Base-by-base conservation (phyloP, 2,888 invertebrate species). In the Drosophila austrosaltans region DNA sequence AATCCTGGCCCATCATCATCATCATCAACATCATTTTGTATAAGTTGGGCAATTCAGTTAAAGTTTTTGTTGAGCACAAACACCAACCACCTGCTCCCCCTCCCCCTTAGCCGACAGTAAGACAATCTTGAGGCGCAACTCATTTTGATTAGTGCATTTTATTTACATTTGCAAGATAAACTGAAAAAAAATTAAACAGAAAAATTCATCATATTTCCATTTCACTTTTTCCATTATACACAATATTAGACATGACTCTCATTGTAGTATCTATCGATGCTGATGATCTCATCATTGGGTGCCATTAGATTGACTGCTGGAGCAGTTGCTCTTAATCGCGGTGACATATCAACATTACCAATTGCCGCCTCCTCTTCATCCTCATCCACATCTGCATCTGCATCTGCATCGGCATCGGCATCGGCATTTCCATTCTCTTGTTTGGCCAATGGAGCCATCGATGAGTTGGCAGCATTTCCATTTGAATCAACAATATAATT, bases 121-220 rank as follows among this genome's bases (percentile, higher is more conserved):
- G 67, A 67, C 3, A 5, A 30, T 30, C 30, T 30, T 5, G 1
- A 30, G 30, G 30, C 5, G 30, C 5, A 30, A 30, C 73, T 67
- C 74, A 75, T 73, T 86, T 81, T 81, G 83, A 88, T 83, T 83
- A 88, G 79, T 71, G 84, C 77, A 75, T 87, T 86, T 72, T 88
- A 88, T 87, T 83, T 88, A 77, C 66, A 68, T 78, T 84, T 63
- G 61, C 58, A 70, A 85, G 81, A 76, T 59, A 85, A 72, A 77
- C 67, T 58, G 57, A 70, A 58, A 58, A 70, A 58, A 63, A 68
- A 63, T 48, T 53, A 42, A 53, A 75, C 69, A 62, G 36, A 53
- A 36, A 10, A 10, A 16, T 28, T 20, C 58, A 6, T n/a, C 3
- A 3, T 20, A 12, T 32, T 56, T 2, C 10, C 20, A 2, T 32